A percentile compares a stretch with the other conserved stretches of the same genome.
Evolutionary conservation across 2,888 invertebrate species (phyloP).

Genomic region (Lathronympha strigana): DNA sequence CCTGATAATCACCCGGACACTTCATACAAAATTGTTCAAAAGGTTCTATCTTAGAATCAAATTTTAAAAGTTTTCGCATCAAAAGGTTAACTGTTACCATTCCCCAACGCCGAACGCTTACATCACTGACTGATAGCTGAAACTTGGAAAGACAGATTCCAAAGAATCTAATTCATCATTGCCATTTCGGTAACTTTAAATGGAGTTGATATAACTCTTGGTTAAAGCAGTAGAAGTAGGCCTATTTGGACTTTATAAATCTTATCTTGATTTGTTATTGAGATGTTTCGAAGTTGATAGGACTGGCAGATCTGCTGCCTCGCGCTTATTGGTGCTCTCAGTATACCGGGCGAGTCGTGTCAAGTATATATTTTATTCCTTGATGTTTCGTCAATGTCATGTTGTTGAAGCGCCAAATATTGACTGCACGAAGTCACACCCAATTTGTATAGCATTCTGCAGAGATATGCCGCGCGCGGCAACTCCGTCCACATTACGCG

Average conservation of each 20-base stretch:
- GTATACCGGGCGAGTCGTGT: no score
- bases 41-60: neutral
- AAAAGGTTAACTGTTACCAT: neutral
- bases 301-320: no score
- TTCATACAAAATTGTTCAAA: neutral
- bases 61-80: neutral
- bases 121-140: slow-evolving; percentile 25
- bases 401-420: no score
- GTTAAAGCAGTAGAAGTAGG: slow-evolving; percentile 18
- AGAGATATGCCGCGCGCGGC: no score
- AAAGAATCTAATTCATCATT: slow-evolving; percentile 31
- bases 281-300: no score
- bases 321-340: no score
- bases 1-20: neutral
- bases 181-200: slow-evolving; percentile 36
- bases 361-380: no score
- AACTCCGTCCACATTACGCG: no score
- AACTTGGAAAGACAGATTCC: slow-evolving; percentile 28
- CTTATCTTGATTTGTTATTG: neutral
- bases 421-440: no score
- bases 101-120: neutral
- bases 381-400: no score
- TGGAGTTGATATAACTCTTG: slow-evolving; percentile 30
- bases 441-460: no score
- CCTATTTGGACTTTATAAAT: neutral